Base-by-base conservation (phyloP, 2,797 vertebrate species). In the Spinus olivaceus region DNA sequence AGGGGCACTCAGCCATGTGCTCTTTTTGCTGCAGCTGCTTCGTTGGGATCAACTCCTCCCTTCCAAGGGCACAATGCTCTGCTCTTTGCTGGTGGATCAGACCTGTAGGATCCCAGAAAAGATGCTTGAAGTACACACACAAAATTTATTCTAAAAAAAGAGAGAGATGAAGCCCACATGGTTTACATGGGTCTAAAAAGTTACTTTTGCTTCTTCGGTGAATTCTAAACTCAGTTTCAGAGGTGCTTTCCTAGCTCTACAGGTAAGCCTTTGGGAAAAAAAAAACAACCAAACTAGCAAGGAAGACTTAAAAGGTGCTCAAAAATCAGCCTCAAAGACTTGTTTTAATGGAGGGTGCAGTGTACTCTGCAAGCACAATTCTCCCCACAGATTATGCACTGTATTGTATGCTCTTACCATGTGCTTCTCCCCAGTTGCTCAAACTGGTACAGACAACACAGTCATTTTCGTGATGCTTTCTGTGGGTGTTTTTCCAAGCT, bases 21-120 rank as follows among this genome's bases (percentile, higher is more conserved):
- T 66, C 14, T 33, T 63, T 73, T 27, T 78, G 8, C 41, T 49
- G 46, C n/a, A 22, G 32, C 25, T 88, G 18, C 32, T 44, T 76
- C 9, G 2, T 5, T 6, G 39, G 14, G 60, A 41, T 33, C 0
- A 0, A 15, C 8, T 12, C 8, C 9, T 35, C 14, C 15, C 15
- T 56, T 54, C 10, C 67, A 67, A 61, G 12, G 25, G 11, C 7
- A 3, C 4, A 5, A 4, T 0, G 3, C 37, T 79, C 56, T 76
- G n/a, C 30, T 74, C 4, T 51, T 77, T 74, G 42, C 4, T 61
- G 10, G 14, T 37, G 13, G 33, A 63, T 54, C 22, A 33, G 42
- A 47, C 44, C 12, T 22, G 12, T 7, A 56, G 16, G 5, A 28
- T 18, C 18, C 8, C 35, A 59, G 47, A 76, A 70, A 0, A 94